A percentile compares a stretch with the other conserved stretches of the same genome.
Evolutionary conservation across 64 coral and sea anemone genomes (phyloP).

Genomic region (Actinia equina): DNA sequence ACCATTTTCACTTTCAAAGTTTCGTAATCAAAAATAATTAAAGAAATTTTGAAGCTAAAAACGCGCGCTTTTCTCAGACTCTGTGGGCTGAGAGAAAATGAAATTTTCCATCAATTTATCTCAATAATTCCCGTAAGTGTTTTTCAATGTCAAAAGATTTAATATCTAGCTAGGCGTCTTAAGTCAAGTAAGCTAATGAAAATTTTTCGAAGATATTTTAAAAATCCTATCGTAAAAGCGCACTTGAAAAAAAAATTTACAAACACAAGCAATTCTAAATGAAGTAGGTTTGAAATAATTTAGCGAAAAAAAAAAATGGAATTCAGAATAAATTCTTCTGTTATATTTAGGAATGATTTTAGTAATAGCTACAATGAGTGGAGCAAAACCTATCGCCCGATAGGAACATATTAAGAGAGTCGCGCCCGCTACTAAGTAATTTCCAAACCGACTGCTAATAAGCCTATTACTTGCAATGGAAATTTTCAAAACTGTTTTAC

Average conservation of each 20-base stretch:
- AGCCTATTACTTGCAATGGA: not conserved
- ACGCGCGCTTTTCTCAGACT: not conserved
- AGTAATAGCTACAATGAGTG: not conserved
- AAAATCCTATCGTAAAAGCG: not conserved
- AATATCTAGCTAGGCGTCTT: not conserved
- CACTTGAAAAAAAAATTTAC: not conserved
- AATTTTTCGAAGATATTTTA: not conserved
- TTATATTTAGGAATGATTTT: not conserved
- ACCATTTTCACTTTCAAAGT: too few relatives aligned
- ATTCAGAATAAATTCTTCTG: not conserved
- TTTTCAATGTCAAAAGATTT: slow-evolving; percentile 1
- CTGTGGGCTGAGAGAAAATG: not conserved
- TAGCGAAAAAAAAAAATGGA: not conserved
- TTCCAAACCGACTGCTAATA: not conserved
- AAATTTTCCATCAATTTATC: not conserved
- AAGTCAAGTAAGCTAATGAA: not conserved
- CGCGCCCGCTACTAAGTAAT: not conserved
- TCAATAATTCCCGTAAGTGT: not conserved
- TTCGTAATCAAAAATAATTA: too few relatives aligned
- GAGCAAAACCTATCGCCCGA: not conserved
- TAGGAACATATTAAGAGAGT: not conserved
- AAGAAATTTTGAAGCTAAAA: not conserved
- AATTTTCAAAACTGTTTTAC: not conserved
- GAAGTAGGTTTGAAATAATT: not conserved
- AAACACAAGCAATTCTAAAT: not conserved